Base-by-base conservation (phyloP, 2,113 vertebrate species). In the Xenus cinereus region DNA sequence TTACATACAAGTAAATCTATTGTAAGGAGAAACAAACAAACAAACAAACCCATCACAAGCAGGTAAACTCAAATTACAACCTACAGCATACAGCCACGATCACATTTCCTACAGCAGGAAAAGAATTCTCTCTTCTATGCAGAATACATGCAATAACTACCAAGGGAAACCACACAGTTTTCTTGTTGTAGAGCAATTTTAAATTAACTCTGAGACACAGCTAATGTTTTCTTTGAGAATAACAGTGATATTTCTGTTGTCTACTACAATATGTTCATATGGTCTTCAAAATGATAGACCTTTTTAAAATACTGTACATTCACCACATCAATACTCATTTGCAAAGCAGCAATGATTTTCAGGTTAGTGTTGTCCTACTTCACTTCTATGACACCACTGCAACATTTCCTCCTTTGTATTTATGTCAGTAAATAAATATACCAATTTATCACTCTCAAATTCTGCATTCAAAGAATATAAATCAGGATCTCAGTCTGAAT, bases 1-100 rank as follows among this genome's bases (percentile, higher is more conserved):
- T 99, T 99, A 94, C 96, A 96, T 57, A 99, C 73, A 88, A 99
- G 98, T 18, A 98, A 97, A 96, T 99, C 99, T 99, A 87, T 84
- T 39, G 39, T 41, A 84, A 27, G 20, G 28, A 27, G 37, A 78
- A 33, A 64, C 17, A 67, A 56, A 35, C 27, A 41, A 48, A 64
- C 35, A 69, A 33, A 26, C 24, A 87, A 89, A 81, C 16, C 48
- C 18, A 80, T 10, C 17, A 82, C 28, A 39, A 86, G 64, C 28
- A 83, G 17, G 45, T 76, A 51, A 88, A 64, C 14, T 51, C 27
- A 63, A 71, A 72, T 83, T 72, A 59, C 41, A 81, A 74, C 4
- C 35, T 50, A 77, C 15, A 59, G 26, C 23, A 53, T 28, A 74
- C 6, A 93, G 39, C 23, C 84, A 77, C 5, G 3, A 77, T 46